These are phyloP conservation scores for Avahi laniger DNA, from an alignment of 2,797 vertebrate species.

Conservation along the genomic window DNA sequence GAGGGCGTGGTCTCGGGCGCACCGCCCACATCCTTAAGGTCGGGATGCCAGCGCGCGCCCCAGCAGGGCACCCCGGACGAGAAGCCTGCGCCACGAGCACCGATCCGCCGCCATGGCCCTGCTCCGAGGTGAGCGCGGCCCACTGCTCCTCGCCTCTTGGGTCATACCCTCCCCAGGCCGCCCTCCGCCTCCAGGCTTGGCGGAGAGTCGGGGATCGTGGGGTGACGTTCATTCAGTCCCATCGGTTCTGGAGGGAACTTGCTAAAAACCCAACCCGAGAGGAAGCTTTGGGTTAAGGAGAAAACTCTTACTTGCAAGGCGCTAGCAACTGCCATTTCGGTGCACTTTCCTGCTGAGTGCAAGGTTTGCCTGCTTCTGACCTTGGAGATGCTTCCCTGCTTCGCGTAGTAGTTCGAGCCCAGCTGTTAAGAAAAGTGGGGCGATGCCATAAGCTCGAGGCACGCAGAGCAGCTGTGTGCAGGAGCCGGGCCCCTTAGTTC, in stretches of 20 bases:
- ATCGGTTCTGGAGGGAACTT: not conserved
- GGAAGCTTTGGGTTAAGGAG: not conserved
- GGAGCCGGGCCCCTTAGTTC: rapidly evolving
- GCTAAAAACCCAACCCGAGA: not conserved
- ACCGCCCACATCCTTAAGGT: rapidly evolving
- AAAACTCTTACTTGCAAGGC: not conserved
- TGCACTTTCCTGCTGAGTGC: not conserved
- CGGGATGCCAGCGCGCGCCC: rapidly evolving
- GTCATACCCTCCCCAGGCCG: rapidly evolving
- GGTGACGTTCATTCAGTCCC: not conserved
- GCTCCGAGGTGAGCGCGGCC: constrained; percentile 77
- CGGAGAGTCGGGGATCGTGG: not conserved
- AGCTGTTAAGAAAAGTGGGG: rapidly evolving
- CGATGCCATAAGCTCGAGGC: rapidly evolving
- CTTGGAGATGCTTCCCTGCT: not conserved
- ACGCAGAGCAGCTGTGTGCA: rapidly evolving
- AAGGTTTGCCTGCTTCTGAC: not conserved
- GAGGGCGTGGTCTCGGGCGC: not conserved
- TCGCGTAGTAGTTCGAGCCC: not conserved
- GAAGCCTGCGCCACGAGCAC: rapidly evolving
- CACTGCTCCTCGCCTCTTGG: not conserved
- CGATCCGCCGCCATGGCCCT: constrained; percentile 69
- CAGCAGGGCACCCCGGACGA: rapidly evolving
- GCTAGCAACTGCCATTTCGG: not conserved
- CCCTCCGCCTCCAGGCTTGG: not conserved